Conservation (phyloP, 2,113 vertebrate genomes). For the Aptenodytes patagonicus region DNA sequence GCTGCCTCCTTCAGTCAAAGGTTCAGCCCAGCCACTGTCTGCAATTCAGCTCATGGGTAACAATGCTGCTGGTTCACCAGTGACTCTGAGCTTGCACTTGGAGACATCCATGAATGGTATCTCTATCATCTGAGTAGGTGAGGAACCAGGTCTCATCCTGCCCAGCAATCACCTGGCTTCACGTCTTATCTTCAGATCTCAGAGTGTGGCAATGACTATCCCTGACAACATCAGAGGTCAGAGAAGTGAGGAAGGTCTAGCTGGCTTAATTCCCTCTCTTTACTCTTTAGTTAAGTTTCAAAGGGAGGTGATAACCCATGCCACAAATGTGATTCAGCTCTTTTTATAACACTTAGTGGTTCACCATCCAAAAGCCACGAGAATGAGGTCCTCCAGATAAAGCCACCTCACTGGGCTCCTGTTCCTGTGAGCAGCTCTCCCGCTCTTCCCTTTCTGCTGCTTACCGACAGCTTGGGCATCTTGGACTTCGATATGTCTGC, state of each 20-base stretch:
- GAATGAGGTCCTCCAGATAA: neutral
- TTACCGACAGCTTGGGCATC: neutral
- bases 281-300: neutral
- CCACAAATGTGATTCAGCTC: neutral
- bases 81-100: neutral
- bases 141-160: neutral
- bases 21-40: neutral
- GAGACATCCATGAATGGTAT: neutral
- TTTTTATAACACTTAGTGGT: neutral
- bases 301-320: neutral
- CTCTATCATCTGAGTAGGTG: neutral
- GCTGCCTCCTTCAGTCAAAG: neutral
- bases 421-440: neutral
- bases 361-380: neutral
- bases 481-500: fast-evolving
- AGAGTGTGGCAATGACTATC: neutral
- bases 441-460: neutral
- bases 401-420: neutral
- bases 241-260: neutral
- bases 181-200: neutral
- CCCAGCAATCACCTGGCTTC: neutral
- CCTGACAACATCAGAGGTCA: neutral
- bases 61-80: neutral
- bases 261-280: neutral
- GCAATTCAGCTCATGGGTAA: neutral